Percentiles rank a stretch among this genome's conserved stretches.
phyloP scores from a whole-genome alignment of 2,113 vertebrate genomes.

The Synchiropus splendidus region DNA sequence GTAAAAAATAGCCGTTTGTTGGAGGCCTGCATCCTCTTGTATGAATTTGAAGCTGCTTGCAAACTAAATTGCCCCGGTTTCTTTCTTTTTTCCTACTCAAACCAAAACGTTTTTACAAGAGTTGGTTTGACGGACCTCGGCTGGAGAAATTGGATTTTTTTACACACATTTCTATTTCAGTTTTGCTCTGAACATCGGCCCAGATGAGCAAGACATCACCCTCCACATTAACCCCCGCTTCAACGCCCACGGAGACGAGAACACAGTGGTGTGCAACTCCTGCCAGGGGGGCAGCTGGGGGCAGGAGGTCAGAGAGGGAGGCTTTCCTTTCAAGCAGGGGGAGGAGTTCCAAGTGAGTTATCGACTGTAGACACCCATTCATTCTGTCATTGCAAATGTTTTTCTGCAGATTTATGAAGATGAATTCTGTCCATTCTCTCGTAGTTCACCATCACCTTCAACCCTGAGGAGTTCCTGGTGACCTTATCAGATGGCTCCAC shows the following conservation, averaged over 20 bases:
- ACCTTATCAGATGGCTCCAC: constrained; percentile 50
- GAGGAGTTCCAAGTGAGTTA: constrained; percentile 58
- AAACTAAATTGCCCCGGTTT: too few species aligned
- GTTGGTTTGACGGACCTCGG: too few species aligned
- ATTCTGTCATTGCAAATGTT: too few species aligned
- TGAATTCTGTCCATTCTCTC: neutral
- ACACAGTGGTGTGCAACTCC: constrained; percentile 63
- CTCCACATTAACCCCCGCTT: constrained; percentile 67
- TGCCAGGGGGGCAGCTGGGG: constrained; percentile 57
- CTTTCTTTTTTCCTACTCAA: too few species aligned
- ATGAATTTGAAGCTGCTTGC: too few species aligned
- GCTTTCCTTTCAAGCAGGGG: constrained; percentile 60
- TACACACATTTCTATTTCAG: constrained; percentile 31
- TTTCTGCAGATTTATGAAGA: too few species aligned
- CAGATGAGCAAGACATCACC: constrained; percentile 40
- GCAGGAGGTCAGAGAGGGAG: constrained; percentile 42
- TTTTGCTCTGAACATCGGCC: constrained; percentile 61
- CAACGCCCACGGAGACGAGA: constrained; percentile 55
- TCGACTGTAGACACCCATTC: too few species aligned
- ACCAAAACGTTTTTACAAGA: too few species aligned
- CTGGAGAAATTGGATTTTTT: neutral
- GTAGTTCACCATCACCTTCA: constrained; percentile 64
- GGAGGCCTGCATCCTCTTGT: too few species aligned
- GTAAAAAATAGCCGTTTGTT: too few species aligned
- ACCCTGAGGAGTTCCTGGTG: constrained; percentile 52